Evolutionary conservation across 2,797 vertebrate genomes (phyloP), one percentile per base, ranked within the genome.

Genomic region (Rhynchonycteris naso): DNA sequence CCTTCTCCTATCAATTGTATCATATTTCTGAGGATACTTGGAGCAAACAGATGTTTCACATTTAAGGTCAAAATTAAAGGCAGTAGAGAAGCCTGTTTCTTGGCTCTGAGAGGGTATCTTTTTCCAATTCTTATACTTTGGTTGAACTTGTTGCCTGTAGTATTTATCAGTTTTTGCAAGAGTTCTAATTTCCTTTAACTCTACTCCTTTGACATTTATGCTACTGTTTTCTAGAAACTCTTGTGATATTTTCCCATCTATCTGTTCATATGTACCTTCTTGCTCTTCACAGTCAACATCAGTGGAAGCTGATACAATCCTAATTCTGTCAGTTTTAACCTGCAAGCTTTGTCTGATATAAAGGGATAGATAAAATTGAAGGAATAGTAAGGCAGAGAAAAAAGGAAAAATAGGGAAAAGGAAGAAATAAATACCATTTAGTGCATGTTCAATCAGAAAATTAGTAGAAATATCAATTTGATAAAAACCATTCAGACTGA

Each of bases 221-320:
- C 99, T 98, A 92, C 98, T 99, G 83, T 99, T 98, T 94, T 99
- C 98, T 97, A 99, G 96, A 96, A 99, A 99, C 43, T 99, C 98
- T 94, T 98, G 98, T 93, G 99, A 97, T 63, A 98, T 97, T 95
- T 98, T 98, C 92, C 98, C 99, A 91, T 98, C 98, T 97, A 97
- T 97, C 21, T 98, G 97, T 97, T 98, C 98, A 97, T 98, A 99
- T 98, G 98, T 98, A 93, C 97, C 98, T 95, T 99, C 98, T 98
- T 98, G 99, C 30, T 99, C 98, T 91, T 99, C 99, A 95, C 98
- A 98, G 94, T 98, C 98, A 98, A 98, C 98, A 96, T 99, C 99
- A 93, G 98, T 98, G 97, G 99, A 98, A 98, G 99, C 98, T 68
- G 99, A 99, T 98, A 99, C 98, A 97, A 99, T 99, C 97, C 98